Evolutionary conservation across 2,797 vertebrate genomes (phyloP).

Genomic region (Mallotus villosus): DNA sequence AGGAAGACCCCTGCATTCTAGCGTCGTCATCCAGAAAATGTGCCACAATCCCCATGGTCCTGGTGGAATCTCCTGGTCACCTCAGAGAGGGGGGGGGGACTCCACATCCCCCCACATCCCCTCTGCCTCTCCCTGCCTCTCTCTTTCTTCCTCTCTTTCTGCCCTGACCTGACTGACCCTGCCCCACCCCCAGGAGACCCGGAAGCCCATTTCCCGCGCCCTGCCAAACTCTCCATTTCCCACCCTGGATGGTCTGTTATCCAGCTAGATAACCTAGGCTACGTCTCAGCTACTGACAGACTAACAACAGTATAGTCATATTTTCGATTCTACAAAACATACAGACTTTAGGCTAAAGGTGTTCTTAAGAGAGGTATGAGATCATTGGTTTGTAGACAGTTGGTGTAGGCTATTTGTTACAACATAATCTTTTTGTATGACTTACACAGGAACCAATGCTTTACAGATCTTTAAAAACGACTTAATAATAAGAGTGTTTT

Average conservation of each 20-base stretch:
- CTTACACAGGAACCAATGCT: not conserved
- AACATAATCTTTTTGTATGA: not conserved
- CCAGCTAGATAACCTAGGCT: not conserved
- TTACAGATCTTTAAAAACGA: not conserved
- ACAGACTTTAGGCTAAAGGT: not conserved
- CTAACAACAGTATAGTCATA: too few species aligned
- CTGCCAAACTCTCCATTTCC: conserved; percentile 27
- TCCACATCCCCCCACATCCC: conserved; percentile 5
- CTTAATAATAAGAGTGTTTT: not conserved
- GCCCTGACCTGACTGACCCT: conserved; percentile 68
- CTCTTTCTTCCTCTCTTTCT: conserved; percentile 26
- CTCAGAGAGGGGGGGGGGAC: conserved; percentile 52
- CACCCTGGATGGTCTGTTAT: conserved; percentile 18
- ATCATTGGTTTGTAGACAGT: not conserved
- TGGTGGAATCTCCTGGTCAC: conserved; percentile 67
- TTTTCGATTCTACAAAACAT: not conserved
- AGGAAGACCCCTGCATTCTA: conserved; percentile 47
- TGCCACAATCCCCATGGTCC: conserved; percentile 70
- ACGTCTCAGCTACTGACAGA: not conserved
- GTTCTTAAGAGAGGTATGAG: not conserved
- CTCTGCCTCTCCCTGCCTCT: conserved; percentile 13
- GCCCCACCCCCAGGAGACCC: conserved; percentile 41
- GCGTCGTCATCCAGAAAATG: conserved; percentile 61
- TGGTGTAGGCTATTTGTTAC: not conserved
- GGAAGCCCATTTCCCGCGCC: conserved; percentile 33